Evolutionary conservation across 2,113 vertebrate genomes (phyloP).

Genomic region (Microtus richardsoni): DNA sequence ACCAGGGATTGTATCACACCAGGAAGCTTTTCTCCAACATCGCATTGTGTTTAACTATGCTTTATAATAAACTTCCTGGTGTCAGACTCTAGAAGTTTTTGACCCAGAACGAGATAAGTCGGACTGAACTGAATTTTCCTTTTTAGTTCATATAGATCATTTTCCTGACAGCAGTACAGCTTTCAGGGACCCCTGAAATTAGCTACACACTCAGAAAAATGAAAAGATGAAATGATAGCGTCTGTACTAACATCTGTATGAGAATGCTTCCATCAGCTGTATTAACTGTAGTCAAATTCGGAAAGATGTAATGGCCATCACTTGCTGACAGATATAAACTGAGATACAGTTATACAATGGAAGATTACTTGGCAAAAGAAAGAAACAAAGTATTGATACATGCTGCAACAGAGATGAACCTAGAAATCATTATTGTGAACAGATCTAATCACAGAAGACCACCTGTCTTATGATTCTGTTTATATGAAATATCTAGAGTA

Average conservation of each 20-base stretch:
- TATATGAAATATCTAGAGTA: background rate
- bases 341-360: background rate
- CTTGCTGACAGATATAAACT: constrained; percentile 4
- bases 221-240: background rate
- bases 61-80: background rate
- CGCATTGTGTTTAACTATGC: background rate
- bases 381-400: background rate
- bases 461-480: background rate
- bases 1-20: background rate
- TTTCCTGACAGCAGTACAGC: background rate
- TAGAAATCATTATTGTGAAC: background rate
- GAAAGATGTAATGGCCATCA: background rate
- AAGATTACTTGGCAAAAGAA: background rate
- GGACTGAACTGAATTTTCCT: background rate
- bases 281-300: background rate
- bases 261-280: background rate
- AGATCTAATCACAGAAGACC: background rate
- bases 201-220: background rate
- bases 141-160: background rate
- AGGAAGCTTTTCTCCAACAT: background rate
- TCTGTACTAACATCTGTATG: background rate
- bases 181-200: background rate
- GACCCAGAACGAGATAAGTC: background rate
- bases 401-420: background rate
- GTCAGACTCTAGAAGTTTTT: background rate